These are phyloP conservation scores for Catharus ustulatus DNA, from an alignment of 2,797 vertebrate genomes.

Conservation along the genomic window DNA sequence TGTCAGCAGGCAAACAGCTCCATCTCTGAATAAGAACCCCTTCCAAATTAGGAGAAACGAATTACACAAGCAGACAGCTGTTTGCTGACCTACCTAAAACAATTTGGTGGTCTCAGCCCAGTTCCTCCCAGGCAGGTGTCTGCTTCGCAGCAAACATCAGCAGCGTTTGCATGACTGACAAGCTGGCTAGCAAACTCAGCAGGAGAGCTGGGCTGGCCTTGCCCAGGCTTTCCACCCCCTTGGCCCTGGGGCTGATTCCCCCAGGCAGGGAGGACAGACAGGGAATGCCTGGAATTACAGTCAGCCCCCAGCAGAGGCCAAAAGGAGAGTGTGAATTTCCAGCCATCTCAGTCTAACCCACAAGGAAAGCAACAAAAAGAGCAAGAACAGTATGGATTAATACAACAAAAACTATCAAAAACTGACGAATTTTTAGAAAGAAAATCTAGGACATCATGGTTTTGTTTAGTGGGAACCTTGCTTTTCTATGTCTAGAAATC, in stretches of 20 bases:
- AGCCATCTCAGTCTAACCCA: not conserved
- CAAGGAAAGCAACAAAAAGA: not conserved
- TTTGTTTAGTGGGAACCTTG: not conserved
- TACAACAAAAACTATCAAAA: not conserved
- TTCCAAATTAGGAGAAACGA: slow-evolving; percentile 74
- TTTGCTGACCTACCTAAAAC: slow-evolving; percentile 75
- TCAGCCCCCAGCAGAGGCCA: not conserved
- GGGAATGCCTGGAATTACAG: not conserved
- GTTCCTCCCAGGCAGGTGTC: slow-evolving; percentile 76
- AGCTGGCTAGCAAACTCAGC: slow-evolving; percentile 42
- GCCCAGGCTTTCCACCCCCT: not conserved
- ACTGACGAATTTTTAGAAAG: not conserved
- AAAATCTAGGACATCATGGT: not conserved
- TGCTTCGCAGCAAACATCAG: slow-evolving; percentile 65
- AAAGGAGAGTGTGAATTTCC: not conserved
- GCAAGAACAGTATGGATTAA: not conserved
- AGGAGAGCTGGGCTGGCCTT: not conserved
- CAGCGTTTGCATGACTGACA: slow-evolving; percentile 58
- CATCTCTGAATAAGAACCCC: slow-evolving; percentile 26
- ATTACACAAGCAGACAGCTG: slow-evolving; percentile 78
- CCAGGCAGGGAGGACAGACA: not conserved
- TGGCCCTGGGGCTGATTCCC: not conserved
- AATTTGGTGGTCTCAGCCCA: slow-evolving; percentile 71
- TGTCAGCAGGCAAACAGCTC: slow-evolving; percentile 67
- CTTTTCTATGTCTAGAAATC: not conserved